Evolutionary conservation across 2,113 vertebrate genomes (phyloP).

Genomic region (Cephalopterus ornatus): DNA sequence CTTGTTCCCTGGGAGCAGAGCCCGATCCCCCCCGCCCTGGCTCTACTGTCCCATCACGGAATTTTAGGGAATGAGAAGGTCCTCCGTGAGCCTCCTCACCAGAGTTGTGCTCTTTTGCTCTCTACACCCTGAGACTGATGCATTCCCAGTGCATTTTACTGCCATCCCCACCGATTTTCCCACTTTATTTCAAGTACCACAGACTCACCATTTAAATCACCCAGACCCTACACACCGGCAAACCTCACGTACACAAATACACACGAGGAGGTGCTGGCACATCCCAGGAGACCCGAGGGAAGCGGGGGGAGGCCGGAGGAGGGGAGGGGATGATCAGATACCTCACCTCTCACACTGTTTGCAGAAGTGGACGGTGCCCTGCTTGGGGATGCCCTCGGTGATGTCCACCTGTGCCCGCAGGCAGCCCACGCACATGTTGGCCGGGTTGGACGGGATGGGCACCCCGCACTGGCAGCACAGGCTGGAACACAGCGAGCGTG

Average conservation of each 20-base stretch:
- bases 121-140: accelerated
- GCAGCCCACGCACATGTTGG: constrained; percentile 96
- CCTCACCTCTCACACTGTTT: constrained; percentile 94
- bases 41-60: background rate
- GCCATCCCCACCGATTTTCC: accelerated
- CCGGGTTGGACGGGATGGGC: constrained; percentile 90
- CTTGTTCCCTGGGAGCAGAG: background rate
- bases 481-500: constrained; percentile 54
- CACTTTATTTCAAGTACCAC: no score
- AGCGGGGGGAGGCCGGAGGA: background rate
- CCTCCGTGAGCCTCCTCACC: background rate
- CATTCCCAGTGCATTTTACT: background rate
- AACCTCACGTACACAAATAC: background rate
- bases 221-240: no score
- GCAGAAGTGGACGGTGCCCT: constrained; percentile 91
- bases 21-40: background rate
- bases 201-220: background rate
- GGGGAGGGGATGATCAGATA: background rate
- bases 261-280: background rate
- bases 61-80: background rate
- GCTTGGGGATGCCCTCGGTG: constrained; percentile 97
- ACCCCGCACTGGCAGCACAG: constrained; percentile 94
- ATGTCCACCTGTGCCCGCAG: constrained; percentile 94
- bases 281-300: background rate
- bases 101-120: accelerated